Conservation (phyloP, 2,797 vertebrate species). For the Sebastes itinus region DNA sequence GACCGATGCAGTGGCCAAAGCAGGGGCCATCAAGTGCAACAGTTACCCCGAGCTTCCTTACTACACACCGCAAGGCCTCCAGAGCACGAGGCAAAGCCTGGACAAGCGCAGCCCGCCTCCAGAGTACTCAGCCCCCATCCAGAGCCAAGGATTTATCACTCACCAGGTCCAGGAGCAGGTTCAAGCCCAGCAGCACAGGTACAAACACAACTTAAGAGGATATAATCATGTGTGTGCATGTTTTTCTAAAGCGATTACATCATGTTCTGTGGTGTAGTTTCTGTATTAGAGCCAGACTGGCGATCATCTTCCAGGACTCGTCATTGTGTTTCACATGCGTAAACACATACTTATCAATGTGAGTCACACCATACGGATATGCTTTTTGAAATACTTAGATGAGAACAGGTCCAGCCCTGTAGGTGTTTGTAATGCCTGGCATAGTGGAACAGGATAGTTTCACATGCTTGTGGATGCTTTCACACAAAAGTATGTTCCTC, state of each 20-base stretch:
- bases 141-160: constrained; percentile 77
- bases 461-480: constrained; percentile 45
- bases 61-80: constrained; percentile 67
- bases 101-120: constrained; percentile 84
- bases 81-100: constrained; percentile 58
- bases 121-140: constrained; percentile 85
- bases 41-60: constrained; percentile 93
- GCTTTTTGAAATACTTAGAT: constrained; percentile 42
- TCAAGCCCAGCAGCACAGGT: constrained; percentile 81
- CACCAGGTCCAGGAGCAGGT: constrained; percentile 70
- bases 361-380: constrained; percentile 57
- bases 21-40: constrained; percentile 79
- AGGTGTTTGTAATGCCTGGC: constrained; percentile 61
- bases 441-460: constrained; percentile 54
- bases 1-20: constrained; percentile 80
- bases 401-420: constrained; percentile 58
- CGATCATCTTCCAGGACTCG: constrained; percentile 20
- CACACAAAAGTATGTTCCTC: constrained; percentile 40
- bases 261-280: constrained; percentile 33
- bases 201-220: constrained; percentile 8
- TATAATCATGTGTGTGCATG: neutral
- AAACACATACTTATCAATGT: constrained; percentile 66
- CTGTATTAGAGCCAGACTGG: constrained; percentile 15
- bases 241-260: constrained; percentile 41
- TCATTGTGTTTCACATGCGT: constrained; percentile 68